Conservation (phyloP, 1,140 invertebrate species). For the Myzus persicae region DNA sequence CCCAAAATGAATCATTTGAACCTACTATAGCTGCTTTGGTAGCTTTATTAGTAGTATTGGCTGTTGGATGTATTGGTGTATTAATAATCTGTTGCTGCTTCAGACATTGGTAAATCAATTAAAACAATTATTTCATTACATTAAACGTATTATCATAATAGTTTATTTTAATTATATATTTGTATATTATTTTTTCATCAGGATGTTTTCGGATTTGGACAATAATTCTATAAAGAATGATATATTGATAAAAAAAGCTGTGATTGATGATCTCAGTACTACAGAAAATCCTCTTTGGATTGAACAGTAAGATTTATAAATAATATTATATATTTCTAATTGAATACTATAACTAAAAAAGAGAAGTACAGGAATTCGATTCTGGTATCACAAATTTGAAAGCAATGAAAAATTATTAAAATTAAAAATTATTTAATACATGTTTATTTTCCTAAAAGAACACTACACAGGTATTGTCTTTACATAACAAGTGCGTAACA, state of each 20-base stretch:
- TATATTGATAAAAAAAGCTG: conserved; percentile 81
- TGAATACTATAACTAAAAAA: neutral
- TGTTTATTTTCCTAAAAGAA: neutral
- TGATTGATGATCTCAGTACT: conserved; percentile 83
- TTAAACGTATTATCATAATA: neutral
- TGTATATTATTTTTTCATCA: neutral
- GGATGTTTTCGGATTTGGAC: conserved; percentile 52
- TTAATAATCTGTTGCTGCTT: conserved; percentile 88
- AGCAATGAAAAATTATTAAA: neutral
- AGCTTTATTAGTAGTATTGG: conserved; percentile 83
- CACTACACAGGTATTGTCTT: too few relatives aligned
- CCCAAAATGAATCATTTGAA: conserved; percentile 72
- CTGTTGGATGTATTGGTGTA: conserved; percentile 86
- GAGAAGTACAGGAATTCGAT: neutral
- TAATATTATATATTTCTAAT: neutral
- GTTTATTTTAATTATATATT: neutral
- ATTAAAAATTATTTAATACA: neutral
- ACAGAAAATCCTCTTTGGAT: conserved; percentile 94
- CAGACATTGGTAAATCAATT: conserved; percentile 76
- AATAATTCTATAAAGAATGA: conserved; percentile 71
- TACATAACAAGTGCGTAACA: too few relatives aligned
- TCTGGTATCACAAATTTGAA: neutral
- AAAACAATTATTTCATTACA: neutral
- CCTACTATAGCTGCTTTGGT: conserved; percentile 84
- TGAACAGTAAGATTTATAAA: conserved; percentile 75